Evolutionary conservation across 2,797 vertebrate species (phyloP).

Genomic region (Takifugu ocellatus): DNA sequence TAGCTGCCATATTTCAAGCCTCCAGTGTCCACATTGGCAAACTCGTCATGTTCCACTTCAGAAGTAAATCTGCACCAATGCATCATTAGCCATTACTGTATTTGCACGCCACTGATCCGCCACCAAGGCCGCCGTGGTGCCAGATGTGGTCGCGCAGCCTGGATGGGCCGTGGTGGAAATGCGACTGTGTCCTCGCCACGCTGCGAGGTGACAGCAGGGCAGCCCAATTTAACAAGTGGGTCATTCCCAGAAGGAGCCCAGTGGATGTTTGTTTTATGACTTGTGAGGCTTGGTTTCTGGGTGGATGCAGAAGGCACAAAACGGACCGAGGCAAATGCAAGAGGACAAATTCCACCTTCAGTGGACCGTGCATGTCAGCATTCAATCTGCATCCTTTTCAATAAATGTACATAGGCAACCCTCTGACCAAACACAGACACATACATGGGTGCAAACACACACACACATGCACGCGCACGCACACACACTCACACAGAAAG

Average conservation of each 20-base stretch:
- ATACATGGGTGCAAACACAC: conserved; percentile 19
- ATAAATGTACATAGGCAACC: conserved; percentile 1
- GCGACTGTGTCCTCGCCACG: conserved; percentile 29
- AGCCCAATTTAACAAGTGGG: conserved; percentile 54
- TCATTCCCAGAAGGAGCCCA: conserved; percentile 43
- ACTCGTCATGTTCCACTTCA: conserved; percentile 5
- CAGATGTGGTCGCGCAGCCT: conserved; percentile 20
- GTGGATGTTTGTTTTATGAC: conserved; percentile 51
- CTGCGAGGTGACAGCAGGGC: conserved; percentile 49
- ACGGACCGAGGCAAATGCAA: neutral
- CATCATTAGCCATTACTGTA: conserved; percentile 24
- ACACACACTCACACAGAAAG: conserved; percentile 28
- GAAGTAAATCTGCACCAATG: conserved; percentile 14
- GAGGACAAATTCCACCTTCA: neutral
- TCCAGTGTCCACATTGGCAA: neutral
- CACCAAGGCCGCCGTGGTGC: neutral
- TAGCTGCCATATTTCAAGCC: neutral
- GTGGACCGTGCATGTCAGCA: too few relatives aligned
- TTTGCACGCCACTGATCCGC: conserved; percentile 17
- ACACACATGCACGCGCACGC: conserved; percentile 8
- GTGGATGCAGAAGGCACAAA: conserved; percentile 5
- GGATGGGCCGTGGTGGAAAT: conserved; percentile 36
- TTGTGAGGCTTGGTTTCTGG: conserved; percentile 32
- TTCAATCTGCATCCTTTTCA: conserved; percentile 5
- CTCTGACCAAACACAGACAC: neutral